These are phyloP conservation scores for Apodemus agrarius DNA, from an alignment of 2,797 vertebrate species.

Conservation along the genomic window DNA sequence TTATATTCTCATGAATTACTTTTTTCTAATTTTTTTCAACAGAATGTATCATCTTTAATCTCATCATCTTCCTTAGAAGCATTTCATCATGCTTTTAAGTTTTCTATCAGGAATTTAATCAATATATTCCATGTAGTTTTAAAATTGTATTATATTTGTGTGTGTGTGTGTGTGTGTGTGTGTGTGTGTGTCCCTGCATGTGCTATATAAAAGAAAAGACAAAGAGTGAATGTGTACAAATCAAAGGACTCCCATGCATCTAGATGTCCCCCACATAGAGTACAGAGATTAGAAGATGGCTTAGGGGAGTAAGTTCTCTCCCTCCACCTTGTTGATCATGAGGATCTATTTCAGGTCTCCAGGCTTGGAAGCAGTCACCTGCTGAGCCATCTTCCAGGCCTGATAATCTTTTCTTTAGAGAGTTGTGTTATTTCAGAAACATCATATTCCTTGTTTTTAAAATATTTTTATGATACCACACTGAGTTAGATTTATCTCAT, in stretches of 20 bases:
- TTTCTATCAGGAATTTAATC: not conserved
- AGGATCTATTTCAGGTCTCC: not conserved
- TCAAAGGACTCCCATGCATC: not conserved
- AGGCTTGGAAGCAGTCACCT: not conserved
- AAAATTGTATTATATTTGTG: not conserved
- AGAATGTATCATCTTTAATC: not conserved
- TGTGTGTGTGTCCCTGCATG: not conserved
- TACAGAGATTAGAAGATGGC: not conserved
- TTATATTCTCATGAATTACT: not conserved
- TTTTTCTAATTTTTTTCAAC: not conserved
- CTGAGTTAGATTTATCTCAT: not conserved
- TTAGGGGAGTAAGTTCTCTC: no score
- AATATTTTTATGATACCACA: not conserved
- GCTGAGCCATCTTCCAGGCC: not conserved
- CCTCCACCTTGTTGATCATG: no score
- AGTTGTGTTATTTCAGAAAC: not conserved
- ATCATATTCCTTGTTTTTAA: not conserved
- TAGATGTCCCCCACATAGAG: not conserved
- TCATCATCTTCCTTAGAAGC: not conserved
- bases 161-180: no score
- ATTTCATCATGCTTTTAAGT: not conserved
- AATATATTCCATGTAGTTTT: not conserved
- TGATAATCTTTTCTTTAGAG: not conserved
- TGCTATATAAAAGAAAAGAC: not conserved
- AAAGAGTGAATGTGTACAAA: not conserved